Evolutionary conservation across 2,113 vertebrate species (phyloP).

Genomic region (Thermophis baileyi): DNA sequence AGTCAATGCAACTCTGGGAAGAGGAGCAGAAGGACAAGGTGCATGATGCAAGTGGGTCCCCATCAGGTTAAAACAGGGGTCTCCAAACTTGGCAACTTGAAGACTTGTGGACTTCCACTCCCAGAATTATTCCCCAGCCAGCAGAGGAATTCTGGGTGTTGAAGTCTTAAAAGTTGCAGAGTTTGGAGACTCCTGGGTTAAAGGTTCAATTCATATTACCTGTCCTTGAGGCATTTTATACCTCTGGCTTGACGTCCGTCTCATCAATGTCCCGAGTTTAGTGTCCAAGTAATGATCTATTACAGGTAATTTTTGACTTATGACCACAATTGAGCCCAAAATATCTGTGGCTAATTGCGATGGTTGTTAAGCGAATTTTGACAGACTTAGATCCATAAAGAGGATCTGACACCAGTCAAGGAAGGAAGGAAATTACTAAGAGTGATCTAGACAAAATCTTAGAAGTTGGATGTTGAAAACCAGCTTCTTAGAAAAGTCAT

Average conservation of each 20-base stretch:
- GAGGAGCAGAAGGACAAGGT: not conserved
- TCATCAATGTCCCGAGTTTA: not conserved
- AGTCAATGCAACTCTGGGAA: slow-evolving; percentile 86
- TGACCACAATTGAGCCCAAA: too few species aligned
- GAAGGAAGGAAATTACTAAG: not conserved
- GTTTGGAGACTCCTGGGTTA: not conserved
- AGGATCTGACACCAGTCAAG: not conserved
- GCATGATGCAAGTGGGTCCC: not conserved
- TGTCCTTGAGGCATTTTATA: not conserved
- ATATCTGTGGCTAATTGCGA: too few species aligned
- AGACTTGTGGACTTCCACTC: not conserved
- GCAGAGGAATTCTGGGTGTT: not conserved
- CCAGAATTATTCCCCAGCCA: not conserved
- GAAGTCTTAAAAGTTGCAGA: not conserved
- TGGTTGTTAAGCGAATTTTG: not conserved
- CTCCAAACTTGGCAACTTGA: not conserved
- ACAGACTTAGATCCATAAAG: not conserved
- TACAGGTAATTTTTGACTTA: too few species aligned
- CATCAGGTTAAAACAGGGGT: not conserved
- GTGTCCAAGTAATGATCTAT: not conserved
- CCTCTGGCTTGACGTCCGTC: not conserved
- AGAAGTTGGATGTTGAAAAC: not conserved
- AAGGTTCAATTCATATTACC: not conserved
- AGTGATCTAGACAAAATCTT: not conserved
- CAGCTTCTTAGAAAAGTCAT: not conserved